A percentile compares a stretch with the other conserved stretches of the same genome.
phyloP scores from a whole-genome alignment of 2,113 vertebrate species.

The Rissa tridactyla region DNA sequence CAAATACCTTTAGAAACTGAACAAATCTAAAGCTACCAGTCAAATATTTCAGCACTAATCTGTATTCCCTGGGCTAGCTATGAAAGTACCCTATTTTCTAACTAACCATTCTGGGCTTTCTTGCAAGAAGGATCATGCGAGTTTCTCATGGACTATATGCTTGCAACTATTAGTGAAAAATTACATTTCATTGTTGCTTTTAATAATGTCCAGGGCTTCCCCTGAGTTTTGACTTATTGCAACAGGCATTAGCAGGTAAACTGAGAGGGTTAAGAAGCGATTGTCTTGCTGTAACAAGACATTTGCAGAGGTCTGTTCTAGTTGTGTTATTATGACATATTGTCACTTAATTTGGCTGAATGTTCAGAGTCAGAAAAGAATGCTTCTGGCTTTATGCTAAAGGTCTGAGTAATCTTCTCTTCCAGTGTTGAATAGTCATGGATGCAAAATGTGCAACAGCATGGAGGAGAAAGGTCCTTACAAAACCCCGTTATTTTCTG shows the following conservation, averaged over 20 bases:
- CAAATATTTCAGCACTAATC: background rate
- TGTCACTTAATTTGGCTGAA: background rate
- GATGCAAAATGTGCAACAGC: background rate
- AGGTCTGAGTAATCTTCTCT: background rate
- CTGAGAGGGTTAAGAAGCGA: background rate
- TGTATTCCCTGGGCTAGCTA: background rate
- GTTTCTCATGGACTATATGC: background rate
- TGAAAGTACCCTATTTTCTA: background rate
- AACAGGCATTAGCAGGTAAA: background rate
- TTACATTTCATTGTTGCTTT: background rate
- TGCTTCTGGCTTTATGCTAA: background rate
- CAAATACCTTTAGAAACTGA: background rate
- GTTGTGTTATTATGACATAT: background rate
- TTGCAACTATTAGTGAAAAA: background rate
- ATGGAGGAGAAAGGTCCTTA: background rate
- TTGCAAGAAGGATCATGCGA: background rate
- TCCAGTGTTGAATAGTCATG: background rate
- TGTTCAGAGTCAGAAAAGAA: background rate
- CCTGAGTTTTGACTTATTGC: background rate
- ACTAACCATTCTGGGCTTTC: background rate
- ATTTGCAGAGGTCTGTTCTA: background rate
- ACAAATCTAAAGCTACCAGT: background rate
- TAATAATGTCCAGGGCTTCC: background rate
- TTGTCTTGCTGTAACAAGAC: background rate
- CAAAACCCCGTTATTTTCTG: background rate